Evolutionary conservation across 2,797 vertebrate genomes (phyloP), one percentile per base, ranked within the genome.

Genomic region (Margarornis squamiger): DNA sequence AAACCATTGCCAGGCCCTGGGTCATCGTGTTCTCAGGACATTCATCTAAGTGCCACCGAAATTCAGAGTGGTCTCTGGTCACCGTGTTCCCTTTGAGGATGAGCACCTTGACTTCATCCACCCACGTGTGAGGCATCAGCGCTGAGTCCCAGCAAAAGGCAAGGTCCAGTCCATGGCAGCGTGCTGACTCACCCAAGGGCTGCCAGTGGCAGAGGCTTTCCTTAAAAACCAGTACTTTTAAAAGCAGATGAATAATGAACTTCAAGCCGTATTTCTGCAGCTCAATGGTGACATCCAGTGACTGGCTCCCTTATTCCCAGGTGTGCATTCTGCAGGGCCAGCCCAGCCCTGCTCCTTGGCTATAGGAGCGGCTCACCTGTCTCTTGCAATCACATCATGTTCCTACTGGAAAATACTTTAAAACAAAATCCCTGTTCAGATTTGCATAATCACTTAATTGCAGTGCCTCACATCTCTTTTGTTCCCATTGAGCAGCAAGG

Each of bases 261-360:
- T 80, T 59, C n/a, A 22, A 75, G 72, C 12, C 76, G 74, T 71
- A 34, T 96, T 97, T 97, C 22, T 93, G 67, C 95, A 97, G 98
- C 98, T 98, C 98, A 98, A 98, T 97, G 98, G 97, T 98, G 98
- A 98, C 98, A 98, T 97, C 98, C 97, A 98, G 98, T 98, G 98
- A 96, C 97, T 96, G 90, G 89, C 95, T 96, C 79, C 6, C 92
- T 96, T 93, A 97, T 96, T 98, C 97, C 98, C 97, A 95, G 73
- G 94, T 95, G 97, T 85, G 84, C 23, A 2, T 66, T 96, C 92
- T 91, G 6, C 0, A 66, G 93, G 90, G 91, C 77, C 90, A 55
- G 72, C 34, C 21, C 0, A 15, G 70, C 92, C 86, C 88, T 62
- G 39, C 85, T 95, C 97, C 92, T 71, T 57, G 90, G 79, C 36